Conservation (phyloP, 2,797 vertebrate species). For the Iguana delicatissima region DNA sequence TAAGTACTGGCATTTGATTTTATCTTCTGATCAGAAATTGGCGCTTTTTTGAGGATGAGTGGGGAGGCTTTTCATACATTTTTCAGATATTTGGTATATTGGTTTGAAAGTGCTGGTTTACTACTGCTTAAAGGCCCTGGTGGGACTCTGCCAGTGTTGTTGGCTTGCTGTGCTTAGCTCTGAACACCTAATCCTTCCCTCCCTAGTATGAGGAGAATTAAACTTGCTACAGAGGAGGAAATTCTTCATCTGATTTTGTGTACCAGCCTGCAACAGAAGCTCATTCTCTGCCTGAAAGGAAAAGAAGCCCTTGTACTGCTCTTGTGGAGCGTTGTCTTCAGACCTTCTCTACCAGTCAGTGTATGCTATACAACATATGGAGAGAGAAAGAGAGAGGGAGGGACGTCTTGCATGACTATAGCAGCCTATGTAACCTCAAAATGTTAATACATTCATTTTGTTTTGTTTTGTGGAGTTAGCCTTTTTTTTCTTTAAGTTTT, state of each 20-base stretch:
- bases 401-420: accelerated
- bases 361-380: neutral
- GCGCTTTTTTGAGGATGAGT: neutral
- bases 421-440: neutral
- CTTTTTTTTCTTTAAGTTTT: conserved; percentile 2
- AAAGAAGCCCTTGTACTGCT: conserved; percentile 7
- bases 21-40: neutral
- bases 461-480: neutral
- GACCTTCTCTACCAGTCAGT: neutral
- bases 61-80: neutral
- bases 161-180: accelerated
- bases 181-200: neutral
- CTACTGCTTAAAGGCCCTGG: neutral
- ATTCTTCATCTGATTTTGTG: neutral
- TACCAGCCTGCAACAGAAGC: neutral
- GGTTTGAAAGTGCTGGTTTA: neutral
- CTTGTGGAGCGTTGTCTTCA: neutral
- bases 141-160: accelerated
- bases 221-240: neutral
- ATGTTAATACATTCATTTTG: neutral
- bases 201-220: neutral
- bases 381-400: neutral
- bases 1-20: accelerated
- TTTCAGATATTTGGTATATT: neutral
- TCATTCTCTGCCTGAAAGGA: accelerated